Evolutionary conservation across 1,140 invertebrate genomes (phyloP).

Genomic region (Brachionus paranguensis): DNA sequence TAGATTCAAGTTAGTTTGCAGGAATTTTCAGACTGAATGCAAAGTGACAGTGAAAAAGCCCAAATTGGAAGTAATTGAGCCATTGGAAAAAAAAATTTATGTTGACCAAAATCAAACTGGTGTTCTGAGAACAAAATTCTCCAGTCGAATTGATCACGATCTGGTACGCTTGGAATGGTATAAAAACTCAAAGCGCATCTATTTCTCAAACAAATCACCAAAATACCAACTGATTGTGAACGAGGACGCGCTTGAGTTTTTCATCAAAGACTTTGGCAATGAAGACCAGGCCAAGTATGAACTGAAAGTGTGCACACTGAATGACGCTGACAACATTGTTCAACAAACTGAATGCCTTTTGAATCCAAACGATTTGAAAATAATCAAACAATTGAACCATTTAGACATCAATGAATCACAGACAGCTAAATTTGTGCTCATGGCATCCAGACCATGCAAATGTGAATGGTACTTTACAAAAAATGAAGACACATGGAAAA

Average conservation of each 20-base stretch:
- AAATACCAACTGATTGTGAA: background rate
- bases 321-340: background rate
- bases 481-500: background rate
- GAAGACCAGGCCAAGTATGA: conserved; percentile 26
- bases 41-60: conserved; percentile 2
- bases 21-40: background rate
- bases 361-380: background rate
- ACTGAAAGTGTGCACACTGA: background rate
- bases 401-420: background rate
- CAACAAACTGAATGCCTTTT: background rate
- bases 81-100: background rate
- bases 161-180: background rate
- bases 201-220: conserved; percentile 19
- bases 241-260: background rate
- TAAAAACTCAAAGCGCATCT: conserved; percentile 4
- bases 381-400: background rate
- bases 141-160: background rate
- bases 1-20: background rate
- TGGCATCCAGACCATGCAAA: background rate
- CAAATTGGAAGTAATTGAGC: background rate
- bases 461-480: conserved; percentile 7
- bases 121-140: background rate
- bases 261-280: background rate
- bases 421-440: background rate
- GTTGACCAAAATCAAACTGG: conserved; percentile 7